Conservation (phyloP, 2,113 vertebrate genomes). For the Corynorhinus townsendii region DNA sequence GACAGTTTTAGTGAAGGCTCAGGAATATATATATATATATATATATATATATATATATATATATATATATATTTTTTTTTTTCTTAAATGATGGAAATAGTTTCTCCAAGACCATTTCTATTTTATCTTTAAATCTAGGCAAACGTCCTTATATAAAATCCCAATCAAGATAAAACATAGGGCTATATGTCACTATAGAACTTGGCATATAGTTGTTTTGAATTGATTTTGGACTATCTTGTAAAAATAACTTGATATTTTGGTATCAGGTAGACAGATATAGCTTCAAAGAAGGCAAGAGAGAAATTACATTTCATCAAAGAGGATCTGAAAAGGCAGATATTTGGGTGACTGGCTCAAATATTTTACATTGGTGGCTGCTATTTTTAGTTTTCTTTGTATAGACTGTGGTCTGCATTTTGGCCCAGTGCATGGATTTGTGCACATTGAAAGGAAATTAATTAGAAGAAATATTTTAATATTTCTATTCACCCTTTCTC, state of each 20-base stretch:
- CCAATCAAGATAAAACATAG: background rate
- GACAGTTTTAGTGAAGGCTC: constrained; percentile 41
- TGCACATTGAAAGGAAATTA: no score
- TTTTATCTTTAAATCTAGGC: constrained; percentile 44
- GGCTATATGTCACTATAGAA: background rate
- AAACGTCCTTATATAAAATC: background rate
- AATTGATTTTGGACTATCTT: constrained; percentile 27
- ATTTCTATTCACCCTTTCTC: no score
- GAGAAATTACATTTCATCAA: constrained; percentile 18
- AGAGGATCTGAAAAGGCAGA: background rate
- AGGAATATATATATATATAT: background rate
- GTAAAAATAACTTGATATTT: constrained; percentile 41
- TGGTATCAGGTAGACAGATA: background rate
- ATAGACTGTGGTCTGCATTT: no score
- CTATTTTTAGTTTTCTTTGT: background rate
- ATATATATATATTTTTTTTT: no score
- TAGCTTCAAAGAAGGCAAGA: background rate
- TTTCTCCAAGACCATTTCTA: constrained; percentile 33
- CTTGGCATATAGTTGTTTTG: background rate
- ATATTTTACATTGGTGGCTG: background rate
- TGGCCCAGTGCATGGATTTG: no score
- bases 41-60: no score
- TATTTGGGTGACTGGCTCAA: background rate
- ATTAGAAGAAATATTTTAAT: no score
- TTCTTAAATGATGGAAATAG: constrained; percentile 55